phyloP scores from a whole-genome alignment of 2,888 invertebrate genomes.

The Euproctis similis region DNA sequence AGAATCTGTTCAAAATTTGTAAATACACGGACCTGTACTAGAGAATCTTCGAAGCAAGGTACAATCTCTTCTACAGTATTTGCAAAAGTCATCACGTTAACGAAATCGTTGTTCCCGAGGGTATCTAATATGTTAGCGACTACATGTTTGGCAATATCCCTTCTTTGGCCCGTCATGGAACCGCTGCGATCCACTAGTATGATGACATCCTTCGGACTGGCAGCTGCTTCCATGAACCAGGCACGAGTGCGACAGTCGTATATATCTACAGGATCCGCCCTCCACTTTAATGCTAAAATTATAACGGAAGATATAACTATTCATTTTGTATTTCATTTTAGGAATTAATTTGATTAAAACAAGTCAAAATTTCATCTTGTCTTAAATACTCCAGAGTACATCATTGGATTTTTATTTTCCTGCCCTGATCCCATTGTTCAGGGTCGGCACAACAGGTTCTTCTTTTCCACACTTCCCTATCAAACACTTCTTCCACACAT shows the following conservation, averaged over 20 bases:
- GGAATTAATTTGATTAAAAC: too few species aligned
- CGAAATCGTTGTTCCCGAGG: constrained; percentile 97
- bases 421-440: too few species aligned
- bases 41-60: constrained; percentile 89
- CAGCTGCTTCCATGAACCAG: constrained; percentile 98
- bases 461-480: too few species aligned
- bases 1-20: too few species aligned
- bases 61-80: constrained; percentile 87
- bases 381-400: too few species aligned
- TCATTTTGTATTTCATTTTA: not conserved
- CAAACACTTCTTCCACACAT: too few species aligned
- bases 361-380: too few species aligned
- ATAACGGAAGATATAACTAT: too few species aligned
- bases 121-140: constrained; percentile 95
- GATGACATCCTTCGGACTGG: constrained; percentile 95
- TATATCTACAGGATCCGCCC: constrained; percentile 88
- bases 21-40: constrained; percentile 89
- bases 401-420: too few species aligned
- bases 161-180: constrained; percentile 91
- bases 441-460: too few species aligned
- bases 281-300: constrained; percentile 83
- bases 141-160: constrained; percentile 93
- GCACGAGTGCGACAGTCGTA: constrained; percentile 96
- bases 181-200: constrained; percentile 92
- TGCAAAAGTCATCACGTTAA: constrained; percentile 96